Evolutionary conservation across 1,140 invertebrate species (phyloP).

Genomic region (Maconellicoccus hirsutus): DNA sequence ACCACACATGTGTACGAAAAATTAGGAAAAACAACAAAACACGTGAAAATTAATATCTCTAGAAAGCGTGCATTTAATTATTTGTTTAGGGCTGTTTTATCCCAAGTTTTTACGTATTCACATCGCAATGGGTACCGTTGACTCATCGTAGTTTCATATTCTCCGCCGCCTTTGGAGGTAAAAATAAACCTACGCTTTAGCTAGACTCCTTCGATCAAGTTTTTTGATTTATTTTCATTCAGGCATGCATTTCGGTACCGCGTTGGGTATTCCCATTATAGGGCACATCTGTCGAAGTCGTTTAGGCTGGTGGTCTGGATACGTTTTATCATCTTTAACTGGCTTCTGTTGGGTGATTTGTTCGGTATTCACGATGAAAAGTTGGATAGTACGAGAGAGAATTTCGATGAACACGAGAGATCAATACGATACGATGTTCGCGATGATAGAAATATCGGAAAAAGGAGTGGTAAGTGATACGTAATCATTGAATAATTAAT

Average conservation of each 20-base stretch:
- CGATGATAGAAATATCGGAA: background rate
- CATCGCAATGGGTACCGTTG: constrained; percentile 9
- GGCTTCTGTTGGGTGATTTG: background rate
- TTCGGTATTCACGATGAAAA: background rate
- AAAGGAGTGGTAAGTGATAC: background rate
- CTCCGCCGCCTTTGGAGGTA: constrained; percentile 7
- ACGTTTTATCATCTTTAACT: background rate
- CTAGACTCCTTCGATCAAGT: no score
- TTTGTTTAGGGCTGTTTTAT: constrained; percentile 10
- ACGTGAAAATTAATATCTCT: no score
- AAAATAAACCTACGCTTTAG: no score
- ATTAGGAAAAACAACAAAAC: no score
- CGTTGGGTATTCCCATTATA: no score
- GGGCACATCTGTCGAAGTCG: background rate
- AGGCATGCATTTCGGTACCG: background rate
- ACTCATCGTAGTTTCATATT: background rate
- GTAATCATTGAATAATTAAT: background rate
- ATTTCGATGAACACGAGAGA: background rate
- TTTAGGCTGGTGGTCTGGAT: background rate
- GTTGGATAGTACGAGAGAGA: background rate
- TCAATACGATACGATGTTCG: background rate
- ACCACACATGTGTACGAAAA: no score
- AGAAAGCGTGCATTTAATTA: no score
- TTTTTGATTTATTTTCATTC: background rate
- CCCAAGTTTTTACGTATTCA: constrained; percentile 14